Percentiles rank a stretch among this genome's conserved stretches.
These are phyloP conservation scores for Gymnothorax javanicus DNA, from an alignment of 2,797 vertebrate genomes.

Conservation along the genomic window DNA sequence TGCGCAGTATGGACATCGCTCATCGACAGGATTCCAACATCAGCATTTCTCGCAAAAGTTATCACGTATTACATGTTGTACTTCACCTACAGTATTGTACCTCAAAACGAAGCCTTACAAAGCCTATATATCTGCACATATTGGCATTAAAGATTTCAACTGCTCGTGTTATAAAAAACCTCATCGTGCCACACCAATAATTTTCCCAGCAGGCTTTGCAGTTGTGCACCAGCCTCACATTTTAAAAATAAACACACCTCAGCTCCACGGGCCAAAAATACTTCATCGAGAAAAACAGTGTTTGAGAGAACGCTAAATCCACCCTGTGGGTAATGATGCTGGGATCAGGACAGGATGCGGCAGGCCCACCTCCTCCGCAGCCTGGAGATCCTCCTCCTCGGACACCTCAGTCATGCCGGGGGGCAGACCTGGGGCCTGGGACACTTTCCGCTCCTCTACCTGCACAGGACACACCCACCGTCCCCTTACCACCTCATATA, in stretches of 20 bases:
- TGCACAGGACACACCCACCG: constrained; percentile 48
- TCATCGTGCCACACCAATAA: neutral
- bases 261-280: neutral
- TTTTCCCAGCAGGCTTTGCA: neutral
- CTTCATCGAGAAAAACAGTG: neutral
- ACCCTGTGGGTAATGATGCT: neutral
- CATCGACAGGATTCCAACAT: neutral
- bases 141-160: neutral
- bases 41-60: neutral
- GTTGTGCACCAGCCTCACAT: neutral
- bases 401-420: constrained; percentile 70
- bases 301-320: neutral
- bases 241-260: neutral
- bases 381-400: constrained; percentile 86
- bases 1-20: neutral
- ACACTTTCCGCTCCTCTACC: constrained; percentile 78
- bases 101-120: neutral
- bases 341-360: neutral
- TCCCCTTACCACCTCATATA: neutral
- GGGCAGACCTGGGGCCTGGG: constrained; percentile 57
- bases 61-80: neutral
- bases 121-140: neutral
- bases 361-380: constrained; percentile 84
- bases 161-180: neutral
- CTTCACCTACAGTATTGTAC: no score